Percentiles rank a stretch among this genome's conserved stretches.
These are phyloP conservation scores for Sinohyriopsis cumingii DNA, from an alignment of 2,888 invertebrate species.

Conservation along the genomic window DNA sequence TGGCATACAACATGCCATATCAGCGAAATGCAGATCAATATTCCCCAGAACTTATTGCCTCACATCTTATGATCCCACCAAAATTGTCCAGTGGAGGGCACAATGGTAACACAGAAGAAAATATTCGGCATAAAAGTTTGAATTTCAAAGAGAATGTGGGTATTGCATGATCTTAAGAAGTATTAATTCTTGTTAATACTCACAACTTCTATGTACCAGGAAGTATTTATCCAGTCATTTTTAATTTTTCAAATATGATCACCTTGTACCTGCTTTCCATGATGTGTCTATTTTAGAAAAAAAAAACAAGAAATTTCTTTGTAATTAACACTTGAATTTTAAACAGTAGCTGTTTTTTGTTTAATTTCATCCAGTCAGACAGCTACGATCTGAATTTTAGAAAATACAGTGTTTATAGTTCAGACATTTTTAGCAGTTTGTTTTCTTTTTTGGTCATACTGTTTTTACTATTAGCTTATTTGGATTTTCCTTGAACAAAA, in stretches of 20 bases:
- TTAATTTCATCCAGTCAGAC: no score
- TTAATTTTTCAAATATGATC: slow-evolving; percentile 13
- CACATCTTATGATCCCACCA: slow-evolving; percentile 58
- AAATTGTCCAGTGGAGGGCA: slow-evolving; percentile 60
- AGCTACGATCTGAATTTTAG: no score
- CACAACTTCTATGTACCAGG: no score
- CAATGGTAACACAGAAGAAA: slow-evolving; percentile 47
- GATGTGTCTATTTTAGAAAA: slow-evolving; percentile 5
- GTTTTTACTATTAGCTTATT: no score
- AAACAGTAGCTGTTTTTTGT: no score
- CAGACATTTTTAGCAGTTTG: no score
- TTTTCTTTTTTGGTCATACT: no score
- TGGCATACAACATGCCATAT: slow-evolving; percentile 39
- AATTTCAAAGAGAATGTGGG: slow-evolving; percentile 60
- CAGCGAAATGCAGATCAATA: slow-evolving; percentile 44
- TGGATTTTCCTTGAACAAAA: no score
- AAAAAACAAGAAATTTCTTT: background rate
- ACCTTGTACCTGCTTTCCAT: slow-evolving; percentile 6
- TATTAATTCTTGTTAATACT: background rate
- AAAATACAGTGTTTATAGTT: no score
- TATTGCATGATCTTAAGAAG: slow-evolving; percentile 48
- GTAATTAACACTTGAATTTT: no score
- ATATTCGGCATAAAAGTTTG: slow-evolving; percentile 53
- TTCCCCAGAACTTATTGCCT: slow-evolving; percentile 53
- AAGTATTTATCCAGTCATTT: slow-evolving; percentile 5